Percentiles rank a stretch among this genome's conserved stretches.
These are phyloP conservation scores for Neelides folsomi DNA, from an alignment of 2,888 invertebrate genomes.

Conservation along the genomic window DNA sequence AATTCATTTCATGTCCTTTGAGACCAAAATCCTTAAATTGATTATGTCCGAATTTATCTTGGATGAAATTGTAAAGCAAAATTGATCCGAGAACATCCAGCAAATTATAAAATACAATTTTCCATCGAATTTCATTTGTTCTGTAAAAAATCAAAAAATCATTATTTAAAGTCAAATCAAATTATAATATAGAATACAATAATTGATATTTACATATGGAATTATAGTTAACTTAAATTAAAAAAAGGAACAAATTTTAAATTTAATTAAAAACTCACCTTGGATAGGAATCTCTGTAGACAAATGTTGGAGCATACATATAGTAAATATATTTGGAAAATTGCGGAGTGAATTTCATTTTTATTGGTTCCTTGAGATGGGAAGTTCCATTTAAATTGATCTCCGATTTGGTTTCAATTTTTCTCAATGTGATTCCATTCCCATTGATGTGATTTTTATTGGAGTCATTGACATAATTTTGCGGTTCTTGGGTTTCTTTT, in stretches of 20 bases:
- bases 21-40: constrained; percentile 7
- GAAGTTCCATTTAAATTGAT: too few species aligned
- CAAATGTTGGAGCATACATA: constrained; percentile 70
- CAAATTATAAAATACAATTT: constrained; percentile 53
- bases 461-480: too few species aligned
- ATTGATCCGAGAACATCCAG: constrained; percentile 63
- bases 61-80: constrained; percentile 62
- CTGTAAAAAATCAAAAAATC: constrained; percentile 40
- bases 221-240: constrained; percentile 21
- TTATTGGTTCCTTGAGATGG: neutral
- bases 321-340: constrained; percentile 58
- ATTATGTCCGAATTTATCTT: constrained; percentile 5
- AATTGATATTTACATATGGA: too few species aligned
- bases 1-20: neutral
- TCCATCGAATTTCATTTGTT: constrained; percentile 60
- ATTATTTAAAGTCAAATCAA: neutral
- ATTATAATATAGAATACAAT: neutral
- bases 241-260: too few species aligned
- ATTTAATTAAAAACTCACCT: too few species aligned
- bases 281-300: constrained; percentile 72
- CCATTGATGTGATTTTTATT: too few species aligned
- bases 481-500: too few species aligned
- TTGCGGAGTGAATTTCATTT: constrained; percentile 2
- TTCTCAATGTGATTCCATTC: too few species aligned
- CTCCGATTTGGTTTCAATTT: too few species aligned